These are phyloP conservation scores for Micromys minutus DNA, from an alignment of 2,113 vertebrate species.

Conservation along the genomic window DNA sequence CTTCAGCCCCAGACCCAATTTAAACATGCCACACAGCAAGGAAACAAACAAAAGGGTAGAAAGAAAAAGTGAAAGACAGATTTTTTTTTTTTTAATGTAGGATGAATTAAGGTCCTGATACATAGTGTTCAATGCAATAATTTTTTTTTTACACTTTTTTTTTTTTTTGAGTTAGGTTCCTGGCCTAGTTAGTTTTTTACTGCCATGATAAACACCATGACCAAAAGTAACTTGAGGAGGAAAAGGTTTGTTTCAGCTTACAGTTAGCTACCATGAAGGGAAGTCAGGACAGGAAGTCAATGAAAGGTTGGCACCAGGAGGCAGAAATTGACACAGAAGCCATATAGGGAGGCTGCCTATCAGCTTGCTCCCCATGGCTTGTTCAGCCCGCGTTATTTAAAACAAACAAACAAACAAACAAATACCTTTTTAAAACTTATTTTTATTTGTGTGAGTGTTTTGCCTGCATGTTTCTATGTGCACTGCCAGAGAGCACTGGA, in stretches of 20 bases:
- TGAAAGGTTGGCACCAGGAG: neutral
- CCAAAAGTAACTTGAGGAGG: neutral
- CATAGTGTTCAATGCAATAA: neutral
- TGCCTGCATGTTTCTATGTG: neutral
- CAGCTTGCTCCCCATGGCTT: neutral
- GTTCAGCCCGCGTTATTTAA: neutral
- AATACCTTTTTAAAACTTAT: neutral
- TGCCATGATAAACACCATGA: neutral
- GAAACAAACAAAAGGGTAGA: no score
- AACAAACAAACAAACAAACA: neutral
- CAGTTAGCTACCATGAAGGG: neutral
- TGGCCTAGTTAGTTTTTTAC: neutral
- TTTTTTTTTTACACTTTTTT: no score
- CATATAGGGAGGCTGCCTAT: neutral
- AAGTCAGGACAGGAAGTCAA: neutral
- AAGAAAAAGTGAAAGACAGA: neutral
- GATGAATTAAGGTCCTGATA: neutral
- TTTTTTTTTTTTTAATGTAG: neutral
- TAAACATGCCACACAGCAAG: no score
- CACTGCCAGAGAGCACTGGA: neutral
- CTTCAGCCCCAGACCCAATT: no score
- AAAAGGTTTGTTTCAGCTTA: neutral
- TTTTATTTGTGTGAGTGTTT: neutral
- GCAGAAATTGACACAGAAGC: neutral
- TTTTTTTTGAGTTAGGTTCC: neutral